Evolutionary conservation across 2,888 invertebrate genomes (phyloP), one percentile per base, ranked within the genome.

Genomic region (Uropetala carovei): DNA sequence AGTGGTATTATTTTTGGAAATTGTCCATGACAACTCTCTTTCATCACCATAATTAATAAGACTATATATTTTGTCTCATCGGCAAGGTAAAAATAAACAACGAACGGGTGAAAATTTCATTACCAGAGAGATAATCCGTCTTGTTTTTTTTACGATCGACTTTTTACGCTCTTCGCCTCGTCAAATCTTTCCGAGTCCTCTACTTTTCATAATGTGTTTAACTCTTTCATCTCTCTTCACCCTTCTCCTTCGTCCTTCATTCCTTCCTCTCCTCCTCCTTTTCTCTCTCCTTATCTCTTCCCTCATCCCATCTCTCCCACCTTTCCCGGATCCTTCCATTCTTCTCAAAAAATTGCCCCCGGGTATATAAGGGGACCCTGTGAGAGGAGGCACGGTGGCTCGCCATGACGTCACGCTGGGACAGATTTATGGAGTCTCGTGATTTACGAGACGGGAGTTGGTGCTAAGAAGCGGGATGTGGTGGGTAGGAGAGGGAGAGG

Each of bases 361-460:
- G 64, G 64, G 86, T n/a, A 27, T 30, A 68, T 75, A 18, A 16
- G 14, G 18, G 68, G 64, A 56, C 43, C 18, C 8, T 43, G 11
- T 8, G n/a, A 43, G n/a, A 57, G 83, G 5, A 59, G 58, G 57
- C 64, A 64, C 89, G 89, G 89, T 89, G 89, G 89, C 89, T 89
- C 89, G 89, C 89, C 89, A 43, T 89, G 89, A 89, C 89, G 89
- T 89, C 89, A 89, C 89, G 64, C 89, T 64, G 43, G 64, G 89
- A 89, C 89, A 89, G 89, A 89, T 89, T 89, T 89, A 89, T 89
- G 89, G 89, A 89, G 89, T 89, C 89, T 68, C 64, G 89, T 89
- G 89, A 89, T 89, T 89, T 89, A 89, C 89, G 89, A 89, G 89
- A 89, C 64, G 64, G 68, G 89, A 89, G 89, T 89, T 56, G 89